phyloP scores from a whole-genome alignment of 1,140 invertebrate species.

The Thaumetopoea pityocampa region DNA sequence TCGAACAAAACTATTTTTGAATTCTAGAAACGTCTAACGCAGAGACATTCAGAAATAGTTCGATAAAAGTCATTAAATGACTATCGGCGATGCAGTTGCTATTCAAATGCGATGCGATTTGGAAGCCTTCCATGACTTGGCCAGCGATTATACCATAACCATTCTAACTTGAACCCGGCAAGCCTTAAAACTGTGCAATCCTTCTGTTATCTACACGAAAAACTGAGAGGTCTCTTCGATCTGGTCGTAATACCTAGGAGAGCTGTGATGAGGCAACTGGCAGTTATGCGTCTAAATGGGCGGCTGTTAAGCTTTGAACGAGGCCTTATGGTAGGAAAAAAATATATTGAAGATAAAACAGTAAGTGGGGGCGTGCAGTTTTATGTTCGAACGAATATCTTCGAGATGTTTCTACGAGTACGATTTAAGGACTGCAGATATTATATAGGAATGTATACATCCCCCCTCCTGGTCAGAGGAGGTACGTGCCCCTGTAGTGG shows the following conservation, averaged over 20 bases:
- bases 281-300: conserved; percentile 51
- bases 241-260: conserved; percentile 42
- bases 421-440: no score
- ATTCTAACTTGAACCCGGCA: conserved; percentile 26
- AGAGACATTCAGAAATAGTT: conserved; percentile 19
- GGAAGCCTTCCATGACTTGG: conserved; percentile 44
- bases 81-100: conserved; percentile 41
- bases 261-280: conserved; percentile 50
- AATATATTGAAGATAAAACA: conserved; percentile 35
- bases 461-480: no score
- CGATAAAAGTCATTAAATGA: conserved; percentile 37
- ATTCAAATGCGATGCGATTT: conserved; percentile 56
- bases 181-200: conserved; percentile 24
- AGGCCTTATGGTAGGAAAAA: conserved; percentile 37
- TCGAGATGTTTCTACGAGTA: no score
- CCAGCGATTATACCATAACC: conserved; percentile 32
- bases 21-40: no score
- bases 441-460: no score
- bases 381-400: conserved; percentile 14
- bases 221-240: conserved; percentile 20
- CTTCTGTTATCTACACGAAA: conserved; percentile 11
- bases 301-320: conserved; percentile 55
- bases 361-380: conserved; percentile 23
- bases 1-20: no score
- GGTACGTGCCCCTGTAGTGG: no score